These are phyloP conservation scores for Artibeus lituratus DNA, from an alignment of 2,797 vertebrate genomes.

Conservation along the genomic window DNA sequence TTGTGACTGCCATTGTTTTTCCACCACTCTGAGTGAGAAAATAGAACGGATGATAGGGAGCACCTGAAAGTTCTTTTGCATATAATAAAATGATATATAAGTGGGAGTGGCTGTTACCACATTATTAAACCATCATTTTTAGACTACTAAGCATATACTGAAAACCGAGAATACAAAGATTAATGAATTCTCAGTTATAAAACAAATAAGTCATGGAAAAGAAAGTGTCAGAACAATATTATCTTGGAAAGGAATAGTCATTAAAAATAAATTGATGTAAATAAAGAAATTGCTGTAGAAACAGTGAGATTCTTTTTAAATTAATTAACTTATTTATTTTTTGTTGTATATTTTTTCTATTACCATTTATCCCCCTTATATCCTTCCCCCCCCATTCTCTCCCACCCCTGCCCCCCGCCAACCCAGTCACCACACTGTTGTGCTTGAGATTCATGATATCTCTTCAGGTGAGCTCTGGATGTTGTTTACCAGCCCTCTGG, in stretches of 20 bases:
- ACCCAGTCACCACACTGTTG: neutral
- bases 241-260: neutral
- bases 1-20: neutral
- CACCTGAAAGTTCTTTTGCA: neutral
- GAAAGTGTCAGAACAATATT: neutral
- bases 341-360: neutral
- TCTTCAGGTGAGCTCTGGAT: neutral
- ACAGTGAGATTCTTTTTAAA: neutral
- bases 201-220: neutral
- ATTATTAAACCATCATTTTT: neutral
- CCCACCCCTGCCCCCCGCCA: no score
- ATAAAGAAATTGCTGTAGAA: neutral
- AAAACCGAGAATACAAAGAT: neutral
- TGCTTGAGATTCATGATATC: neutral
- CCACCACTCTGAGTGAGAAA: neutral
- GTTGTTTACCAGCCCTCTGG: neutral
- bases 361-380: neutral
- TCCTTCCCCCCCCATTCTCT: neutral
- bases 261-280: no score
- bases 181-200: neutral
- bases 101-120: neutral
- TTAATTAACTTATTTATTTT: neutral
- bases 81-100: neutral
- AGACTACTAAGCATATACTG: neutral
- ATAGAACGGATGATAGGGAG: neutral